Evolutionary conservation across 2,797 vertebrate species (phyloP), one percentile per base, ranked within the genome.

Genomic region (Muscicapa comitata): DNA sequence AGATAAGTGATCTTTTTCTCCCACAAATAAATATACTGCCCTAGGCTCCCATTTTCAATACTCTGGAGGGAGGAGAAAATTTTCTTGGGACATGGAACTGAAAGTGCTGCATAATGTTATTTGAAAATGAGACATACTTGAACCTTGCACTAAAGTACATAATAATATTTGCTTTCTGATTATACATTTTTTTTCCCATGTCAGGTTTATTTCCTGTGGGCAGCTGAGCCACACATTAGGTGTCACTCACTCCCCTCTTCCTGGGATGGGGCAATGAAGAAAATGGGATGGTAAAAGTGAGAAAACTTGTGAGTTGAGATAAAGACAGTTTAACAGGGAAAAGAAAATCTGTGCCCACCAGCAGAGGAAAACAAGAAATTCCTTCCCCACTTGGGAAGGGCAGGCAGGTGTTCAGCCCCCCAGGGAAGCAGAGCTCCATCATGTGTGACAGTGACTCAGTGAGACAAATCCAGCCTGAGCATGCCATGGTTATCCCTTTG

Each of bases 401-500:
- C 35, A 26, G 57, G 35, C 8, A 63, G 50, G 11, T 23, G 31
- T 40, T 77, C 35, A 54, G 55, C 14, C 25, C 9, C 11, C 33
- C 33, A 55, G 57, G 20, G 48, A 62, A 47, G 14, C 73, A 48
- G 65, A 35, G 21, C 17, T 55, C 42, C 31, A 16, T 31, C 14
- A 2, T 1, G 25, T 40, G 42, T 23, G 40, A 7, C 57, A 35
- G 55, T 8, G 47, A 40, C 33, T 14, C 0, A 0, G 11, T 21
- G 42, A 70, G 35, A 48, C 17, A 70, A 70, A 78, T 6, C 42
- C 57, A 37, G 13, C 42, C 31, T 37, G 20, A 77, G 20, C 17
- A 31, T 17, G 17, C 5, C 1, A 2, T 2, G 19, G 7, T 18
- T 18, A 38, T 38, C 38, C 38, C 13, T 38, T 38, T 38, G 38